Conservation (phyloP, 2,113 vertebrate species). For the Sceloporus undulatus region DNA sequence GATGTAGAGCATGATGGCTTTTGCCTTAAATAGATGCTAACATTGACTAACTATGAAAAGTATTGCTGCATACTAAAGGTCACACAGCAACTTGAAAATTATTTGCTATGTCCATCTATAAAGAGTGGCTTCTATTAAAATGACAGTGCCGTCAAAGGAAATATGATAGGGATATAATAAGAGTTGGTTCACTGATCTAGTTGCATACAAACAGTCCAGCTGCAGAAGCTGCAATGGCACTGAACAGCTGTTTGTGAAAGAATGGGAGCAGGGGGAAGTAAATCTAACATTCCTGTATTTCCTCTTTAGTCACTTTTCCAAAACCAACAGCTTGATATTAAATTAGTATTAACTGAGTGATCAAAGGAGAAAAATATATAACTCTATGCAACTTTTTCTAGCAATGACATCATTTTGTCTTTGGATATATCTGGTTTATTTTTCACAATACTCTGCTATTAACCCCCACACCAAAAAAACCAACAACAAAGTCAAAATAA, state of each 20-base stretch:
- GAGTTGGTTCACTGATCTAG: not conserved
- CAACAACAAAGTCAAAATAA: no score
- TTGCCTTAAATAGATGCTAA: no score
- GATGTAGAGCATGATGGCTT: no score
- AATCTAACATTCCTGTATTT: no score
- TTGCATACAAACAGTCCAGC: not conserved
- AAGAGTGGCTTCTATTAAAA: not conserved
- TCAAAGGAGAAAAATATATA: not conserved
- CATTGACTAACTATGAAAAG: no score
- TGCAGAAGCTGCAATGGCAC: not conserved
- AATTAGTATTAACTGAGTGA: not conserved
- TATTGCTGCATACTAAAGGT: no score
- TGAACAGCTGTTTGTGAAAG: not conserved
- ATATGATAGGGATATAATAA: no score
- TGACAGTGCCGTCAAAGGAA: no score
- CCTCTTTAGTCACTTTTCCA: no score
- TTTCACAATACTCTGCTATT: not conserved
- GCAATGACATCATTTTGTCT: not conserved
- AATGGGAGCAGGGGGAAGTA: no score
- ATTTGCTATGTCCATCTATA: not conserved
- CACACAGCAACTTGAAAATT: not conserved
- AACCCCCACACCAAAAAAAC: no score
- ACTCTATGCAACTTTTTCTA: no score
- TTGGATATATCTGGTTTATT: not conserved
- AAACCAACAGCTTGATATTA: not conserved